A percentile compares a stretch with the other conserved stretches of the same genome.
Evolutionary conservation across 2,888 invertebrate species (phyloP).

Genomic region (Pyralis farinalis): DNA sequence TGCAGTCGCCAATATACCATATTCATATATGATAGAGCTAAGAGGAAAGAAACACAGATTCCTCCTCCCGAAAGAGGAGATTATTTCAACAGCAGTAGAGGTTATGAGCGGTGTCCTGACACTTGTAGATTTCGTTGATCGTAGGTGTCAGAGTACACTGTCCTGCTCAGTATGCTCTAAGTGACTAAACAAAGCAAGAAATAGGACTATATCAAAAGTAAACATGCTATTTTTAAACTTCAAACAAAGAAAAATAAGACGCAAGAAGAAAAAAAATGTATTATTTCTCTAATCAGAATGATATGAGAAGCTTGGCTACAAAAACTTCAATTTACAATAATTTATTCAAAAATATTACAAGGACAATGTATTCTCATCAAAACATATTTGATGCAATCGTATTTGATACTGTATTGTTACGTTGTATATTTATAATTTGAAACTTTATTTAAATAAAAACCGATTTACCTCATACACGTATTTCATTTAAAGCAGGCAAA

Average conservation of each 20-base stretch:
- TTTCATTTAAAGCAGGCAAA: conserved; percentile 8
- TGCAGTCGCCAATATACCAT: conserved; percentile 54
- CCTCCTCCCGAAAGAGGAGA: conserved; percentile 60
- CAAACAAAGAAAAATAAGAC: too few relatives aligned
- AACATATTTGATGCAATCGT: conserved; percentile 4
- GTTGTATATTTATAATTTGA: too few relatives aligned
- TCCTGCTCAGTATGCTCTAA: conserved; percentile 33
- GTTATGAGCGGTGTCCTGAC: conserved; percentile 44
- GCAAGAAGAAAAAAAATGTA: too few relatives aligned
- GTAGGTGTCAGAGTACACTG: conserved; percentile 25
- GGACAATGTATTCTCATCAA: too few relatives aligned
- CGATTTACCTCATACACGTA: not conserved
- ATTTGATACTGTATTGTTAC: conserved; percentile 39
- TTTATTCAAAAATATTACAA: too few relatives aligned
- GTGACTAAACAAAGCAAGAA: conserved; percentile 13
- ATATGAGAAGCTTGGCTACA: too few relatives aligned
- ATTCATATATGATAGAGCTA: conserved; percentile 67
- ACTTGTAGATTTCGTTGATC: conserved; percentile 58
- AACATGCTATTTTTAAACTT: too few relatives aligned
- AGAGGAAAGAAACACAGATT: conserved; percentile 59
- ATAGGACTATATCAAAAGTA: too few relatives aligned
- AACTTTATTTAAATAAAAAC: conserved; percentile 4
- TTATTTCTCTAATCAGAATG: too few relatives aligned
- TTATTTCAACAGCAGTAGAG: conserved; percentile 47
- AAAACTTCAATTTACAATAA: too few relatives aligned